Conservation (phyloP, 2,888 invertebrate genomes). For the Drosophila mimetica region DNA sequence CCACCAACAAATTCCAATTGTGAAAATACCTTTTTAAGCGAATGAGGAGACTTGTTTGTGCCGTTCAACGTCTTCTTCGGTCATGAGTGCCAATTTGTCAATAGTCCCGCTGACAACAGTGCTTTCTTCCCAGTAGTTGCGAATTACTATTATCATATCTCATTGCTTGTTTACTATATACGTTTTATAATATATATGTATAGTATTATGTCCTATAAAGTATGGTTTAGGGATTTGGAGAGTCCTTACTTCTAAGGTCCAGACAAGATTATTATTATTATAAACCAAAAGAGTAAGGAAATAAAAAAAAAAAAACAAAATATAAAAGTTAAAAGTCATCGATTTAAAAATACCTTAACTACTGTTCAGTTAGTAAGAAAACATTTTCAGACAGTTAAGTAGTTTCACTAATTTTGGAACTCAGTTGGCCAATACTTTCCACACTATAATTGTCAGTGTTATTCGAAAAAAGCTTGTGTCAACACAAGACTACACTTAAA, state of each 20-base stretch:
- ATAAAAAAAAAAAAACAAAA: too few relatives aligned
- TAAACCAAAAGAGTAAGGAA: too few relatives aligned
- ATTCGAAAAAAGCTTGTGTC: neutral
- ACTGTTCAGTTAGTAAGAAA: too few relatives aligned
- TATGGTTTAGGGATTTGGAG: too few relatives aligned
- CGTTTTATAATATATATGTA: neutral
- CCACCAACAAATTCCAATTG: conserved; percentile 4
- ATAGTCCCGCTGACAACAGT: neutral
- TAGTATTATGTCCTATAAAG: neutral
- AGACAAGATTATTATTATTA: too few relatives aligned
- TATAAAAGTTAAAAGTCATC: too few relatives aligned
- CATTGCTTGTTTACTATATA: neutral
- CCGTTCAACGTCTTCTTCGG: neutral
- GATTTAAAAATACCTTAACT: too few relatives aligned
- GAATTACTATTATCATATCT: neutral
- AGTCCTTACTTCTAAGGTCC: too few relatives aligned
- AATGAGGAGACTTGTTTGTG: neutral
- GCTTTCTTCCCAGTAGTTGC: neutral
- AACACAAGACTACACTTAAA: neutral
- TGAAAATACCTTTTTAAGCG: neutral
- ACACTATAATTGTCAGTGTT: neutral
- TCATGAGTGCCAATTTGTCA: conserved; percentile 1
- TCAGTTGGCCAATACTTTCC: neutral
- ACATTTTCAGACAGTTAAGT: too few relatives aligned
- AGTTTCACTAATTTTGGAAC: neutral